Evolutionary conservation across 2,888 invertebrate species (phyloP).

Genomic region (Megamerina dolium): DNA sequence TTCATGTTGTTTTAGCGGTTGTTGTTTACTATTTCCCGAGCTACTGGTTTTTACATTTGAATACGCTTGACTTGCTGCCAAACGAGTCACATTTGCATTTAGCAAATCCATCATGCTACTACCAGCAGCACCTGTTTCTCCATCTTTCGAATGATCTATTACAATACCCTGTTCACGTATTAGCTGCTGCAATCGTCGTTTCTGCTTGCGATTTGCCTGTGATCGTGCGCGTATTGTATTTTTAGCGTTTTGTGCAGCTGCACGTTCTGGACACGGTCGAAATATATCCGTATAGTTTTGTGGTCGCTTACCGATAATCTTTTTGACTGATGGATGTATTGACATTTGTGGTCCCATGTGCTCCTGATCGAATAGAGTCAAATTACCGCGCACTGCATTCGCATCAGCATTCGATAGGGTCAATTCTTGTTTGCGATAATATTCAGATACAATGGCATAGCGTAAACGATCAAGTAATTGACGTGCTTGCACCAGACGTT

Average conservation of each 20-base stretch:
- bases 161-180: conserved; percentile 39
- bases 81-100: conserved; percentile 1
- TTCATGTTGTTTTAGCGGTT: too few species aligned
- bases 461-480: conserved; percentile 57
- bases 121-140: not conserved
- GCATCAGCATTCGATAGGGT: conserved; percentile 43
- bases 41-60: not conserved
- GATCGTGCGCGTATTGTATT: conserved; percentile 38
- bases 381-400: conserved; percentile 35
- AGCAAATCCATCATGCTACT: not conserved
- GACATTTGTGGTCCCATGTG: conserved; percentile 48
- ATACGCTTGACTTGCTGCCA: conserved; percentile 6
- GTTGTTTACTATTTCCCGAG: conserved; percentile 16
- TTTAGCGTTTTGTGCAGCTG: conserved; percentile 51
- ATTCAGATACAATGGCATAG: conserved; percentile 56
- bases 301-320: conserved; percentile 59
- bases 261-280: conserved; percentile 48
- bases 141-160: conserved; percentile 34
- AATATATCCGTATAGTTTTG: conserved; percentile 51
- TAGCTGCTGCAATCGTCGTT: conserved; percentile 34
- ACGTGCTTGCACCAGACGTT: conserved; percentile 56
- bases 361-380: conserved; percentile 32
- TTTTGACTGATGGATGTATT: conserved; percentile 72
- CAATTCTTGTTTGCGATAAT: conserved; percentile 56
- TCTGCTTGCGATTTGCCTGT: conserved; percentile 34